A percentile compares a stretch with the other conserved stretches of the same genome.
Evolutionary conservation across 2,113 vertebrate genomes (phyloP).

Genomic region (Gnathonemus longibarbis): DNA sequence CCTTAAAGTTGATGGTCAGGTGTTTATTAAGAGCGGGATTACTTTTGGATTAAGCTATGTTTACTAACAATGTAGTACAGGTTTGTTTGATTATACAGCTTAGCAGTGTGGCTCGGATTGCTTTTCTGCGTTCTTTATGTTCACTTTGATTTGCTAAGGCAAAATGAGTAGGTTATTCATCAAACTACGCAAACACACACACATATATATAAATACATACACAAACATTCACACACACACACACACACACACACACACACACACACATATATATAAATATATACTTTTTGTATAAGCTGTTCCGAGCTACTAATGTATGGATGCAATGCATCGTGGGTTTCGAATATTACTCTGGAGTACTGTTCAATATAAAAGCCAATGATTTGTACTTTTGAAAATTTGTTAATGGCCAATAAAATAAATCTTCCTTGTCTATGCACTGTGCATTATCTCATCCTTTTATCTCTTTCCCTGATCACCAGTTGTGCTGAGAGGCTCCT

Average conservation of each 20-base stretch:
- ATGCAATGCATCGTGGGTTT: conserved; percentile 54
- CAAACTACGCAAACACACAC: conserved; percentile 31
- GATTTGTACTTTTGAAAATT: conserved; percentile 55
- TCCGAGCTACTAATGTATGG: conserved; percentile 44
- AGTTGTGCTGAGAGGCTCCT: neutral
- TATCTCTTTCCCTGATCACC: neutral
- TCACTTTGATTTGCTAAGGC: conserved; percentile 28
- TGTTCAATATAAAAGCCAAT: conserved; percentile 51
- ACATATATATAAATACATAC: conserved; percentile 32
- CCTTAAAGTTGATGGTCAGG: conserved; percentile 10
- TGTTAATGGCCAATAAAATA: conserved; percentile 60
- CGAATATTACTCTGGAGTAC: conserved; percentile 49
- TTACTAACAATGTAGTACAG: neutral
- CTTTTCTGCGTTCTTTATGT: conserved; percentile 15
- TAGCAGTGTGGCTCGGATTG: conserved; percentile 13
- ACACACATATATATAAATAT: conserved; percentile 34
- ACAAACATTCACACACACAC: conserved; percentile 19
- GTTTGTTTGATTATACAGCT: conserved; percentile 5
- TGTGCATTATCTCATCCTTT: conserved; percentile 28
- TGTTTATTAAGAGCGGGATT: neutral
- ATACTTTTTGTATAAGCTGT: conserved; percentile 48
- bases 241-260: conserved; percentile 34
- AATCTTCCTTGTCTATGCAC: conserved; percentile 61
- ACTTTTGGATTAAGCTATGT: neutral
- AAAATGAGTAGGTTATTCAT: conserved; percentile 23